Base-by-base conservation (phyloP, 2,113 vertebrate species). In the Propithecus coquereli region DNA sequence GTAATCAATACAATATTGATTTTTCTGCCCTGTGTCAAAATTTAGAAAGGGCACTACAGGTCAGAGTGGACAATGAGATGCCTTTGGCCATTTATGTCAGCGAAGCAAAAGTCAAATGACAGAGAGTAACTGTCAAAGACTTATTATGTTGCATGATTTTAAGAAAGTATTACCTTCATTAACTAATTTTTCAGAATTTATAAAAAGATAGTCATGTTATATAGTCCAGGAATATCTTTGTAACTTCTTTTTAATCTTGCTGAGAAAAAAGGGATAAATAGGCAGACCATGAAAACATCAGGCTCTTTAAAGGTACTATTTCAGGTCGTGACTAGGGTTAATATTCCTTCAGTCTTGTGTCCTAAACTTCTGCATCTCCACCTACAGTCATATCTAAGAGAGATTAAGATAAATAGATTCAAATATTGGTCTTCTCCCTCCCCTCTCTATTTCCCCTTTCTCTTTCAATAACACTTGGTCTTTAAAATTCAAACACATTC, bases 151-250 rank as follows among this genome's bases (percentile, higher is more conserved):
- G 52, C 40, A 74, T 20, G 37, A 27, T 95, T 90, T 92, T 81
- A 80, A 63, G n/a, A 94, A 23, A 93, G 86, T 11, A 76, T 52
- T 80, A 87, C 22, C 43, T 68, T 96, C 54, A 45, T 73, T 63
- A 94, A 86, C 27, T 57, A 86, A 74, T 57, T 95, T 94, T 86
- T 84, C 79, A 63, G 61, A 94, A 92, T 66, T 92, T 93, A 32
- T 37, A 47, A 83, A 84, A 80, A 84, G 16, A 89, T 10, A 63
- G 30, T 57, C 11, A 45, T 57, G 16, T 95, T 40, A 83, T 18
- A 76, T 9, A 95, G 84, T 81, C 37, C 61, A 90, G 59, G 27
- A 94, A 65, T 79, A 94, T 45, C 65, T 45, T 25, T 82, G 20
- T 25, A 66, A 82, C 61, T 65, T 90, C 91, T 92, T 79, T 63